phyloP scores from a whole-genome alignment of 2,113 vertebrate genomes.

The Scopus umbretta region DNA sequence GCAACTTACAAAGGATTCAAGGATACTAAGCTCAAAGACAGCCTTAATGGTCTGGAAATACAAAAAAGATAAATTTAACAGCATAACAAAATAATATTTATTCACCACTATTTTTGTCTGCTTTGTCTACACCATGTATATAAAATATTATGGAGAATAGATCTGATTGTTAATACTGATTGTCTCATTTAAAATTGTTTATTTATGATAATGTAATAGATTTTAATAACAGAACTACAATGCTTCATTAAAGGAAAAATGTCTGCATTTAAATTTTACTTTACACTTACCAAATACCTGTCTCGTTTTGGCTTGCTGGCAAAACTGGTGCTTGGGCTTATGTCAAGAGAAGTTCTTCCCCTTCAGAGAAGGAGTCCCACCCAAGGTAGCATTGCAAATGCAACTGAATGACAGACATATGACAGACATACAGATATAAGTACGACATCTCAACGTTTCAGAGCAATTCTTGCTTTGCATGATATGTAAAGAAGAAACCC shows the following conservation, averaged over 20 bases:
- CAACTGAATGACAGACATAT: background rate
- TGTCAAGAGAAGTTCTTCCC: background rate
- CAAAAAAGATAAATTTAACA: background rate
- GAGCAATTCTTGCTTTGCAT: background rate
- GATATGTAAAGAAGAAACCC: background rate
- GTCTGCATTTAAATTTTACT: slow-evolving; percentile 28
- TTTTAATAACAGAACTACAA: background rate
- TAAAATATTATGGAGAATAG: background rate
- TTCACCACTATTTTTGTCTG: background rate
- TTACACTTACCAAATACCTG: background rate
- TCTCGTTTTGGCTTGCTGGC: slow-evolving; percentile 8
- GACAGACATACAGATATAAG: background rate
- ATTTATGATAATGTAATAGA: slow-evolving; percentile 12
- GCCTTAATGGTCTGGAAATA: background rate
- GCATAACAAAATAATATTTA: background rate
- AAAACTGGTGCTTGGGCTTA: background rate
- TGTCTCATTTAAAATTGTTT: background rate
- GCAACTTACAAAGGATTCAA: background rate
- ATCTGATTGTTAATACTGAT: background rate
- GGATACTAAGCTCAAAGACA: background rate
- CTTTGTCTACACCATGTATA: background rate
- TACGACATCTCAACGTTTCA: background rate
- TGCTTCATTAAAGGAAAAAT: background rate
- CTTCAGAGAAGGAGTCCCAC: background rate
- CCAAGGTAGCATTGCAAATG: background rate